A percentile compares a stretch with the other conserved stretches of the same genome.
These are phyloP conservation scores for Opisthograptis luteolata DNA, from an alignment of 2,888 invertebrate genomes.

Conservation along the genomic window DNA sequence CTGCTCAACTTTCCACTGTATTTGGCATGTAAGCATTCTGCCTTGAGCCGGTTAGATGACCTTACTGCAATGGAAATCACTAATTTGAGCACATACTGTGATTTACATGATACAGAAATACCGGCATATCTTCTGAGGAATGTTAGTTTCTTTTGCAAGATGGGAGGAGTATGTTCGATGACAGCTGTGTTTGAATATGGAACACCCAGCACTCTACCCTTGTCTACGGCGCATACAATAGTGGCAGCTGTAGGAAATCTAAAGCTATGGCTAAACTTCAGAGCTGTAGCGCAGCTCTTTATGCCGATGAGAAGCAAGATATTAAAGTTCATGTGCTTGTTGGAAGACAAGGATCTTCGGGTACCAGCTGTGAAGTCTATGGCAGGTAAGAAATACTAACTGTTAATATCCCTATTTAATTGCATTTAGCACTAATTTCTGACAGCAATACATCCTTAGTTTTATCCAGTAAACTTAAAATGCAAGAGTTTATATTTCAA, in stretches of 20 bases:
- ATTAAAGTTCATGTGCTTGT: constrained; percentile 95
- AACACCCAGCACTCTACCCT: constrained; percentile 89
- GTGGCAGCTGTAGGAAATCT: constrained; percentile 96
- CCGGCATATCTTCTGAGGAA: constrained; percentile 95
- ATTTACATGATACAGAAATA: constrained; percentile 96
- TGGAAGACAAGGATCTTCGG: constrained; percentile 95
- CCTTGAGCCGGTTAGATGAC: constrained; percentile 92
- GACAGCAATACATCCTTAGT: too few relatives aligned
- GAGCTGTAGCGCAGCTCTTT: constrained; percentile 94
- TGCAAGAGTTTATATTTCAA: background rate
- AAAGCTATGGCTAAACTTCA: constrained; percentile 96
- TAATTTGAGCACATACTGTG: constrained; percentile 92
- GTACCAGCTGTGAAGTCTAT: constrained; percentile 95
- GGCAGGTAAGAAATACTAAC: constrained; percentile 87
- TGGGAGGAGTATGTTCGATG: constrained; percentile 94
- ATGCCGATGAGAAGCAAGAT: constrained; percentile 94
- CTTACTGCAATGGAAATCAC: constrained; percentile 93
- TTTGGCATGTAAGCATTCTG: constrained; percentile 93
- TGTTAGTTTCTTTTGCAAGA: constrained; percentile 96
- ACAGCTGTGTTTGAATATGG: constrained; percentile 92
- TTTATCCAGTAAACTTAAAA: too few relatives aligned
- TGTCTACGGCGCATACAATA: constrained; percentile 95
- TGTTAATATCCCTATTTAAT: background rate
- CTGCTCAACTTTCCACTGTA: constrained; percentile 95
- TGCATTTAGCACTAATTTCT: background rate